These are phyloP conservation scores for Tangara arthus DNA, from an alignment of 2,797 vertebrate genomes.

Conservation along the genomic window DNA sequence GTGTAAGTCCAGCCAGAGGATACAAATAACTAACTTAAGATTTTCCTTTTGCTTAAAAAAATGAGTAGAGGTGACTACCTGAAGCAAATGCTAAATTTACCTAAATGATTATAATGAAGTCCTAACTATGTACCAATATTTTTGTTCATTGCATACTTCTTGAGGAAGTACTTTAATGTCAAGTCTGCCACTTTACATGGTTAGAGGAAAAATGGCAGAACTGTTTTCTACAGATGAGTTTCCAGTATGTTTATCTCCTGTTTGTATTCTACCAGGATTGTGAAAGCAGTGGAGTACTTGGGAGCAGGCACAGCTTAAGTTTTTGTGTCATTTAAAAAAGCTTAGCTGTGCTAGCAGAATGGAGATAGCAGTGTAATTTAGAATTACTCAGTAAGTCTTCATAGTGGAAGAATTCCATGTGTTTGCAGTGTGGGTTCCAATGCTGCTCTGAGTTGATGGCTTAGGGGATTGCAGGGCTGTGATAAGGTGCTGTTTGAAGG, in stretches of 20 bases:
- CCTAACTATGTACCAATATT: not conserved
- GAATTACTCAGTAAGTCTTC: not conserved
- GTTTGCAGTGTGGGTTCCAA: not conserved
- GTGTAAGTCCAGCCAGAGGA: not conserved
- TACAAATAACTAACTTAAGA: not conserved
- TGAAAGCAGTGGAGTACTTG: not conserved
- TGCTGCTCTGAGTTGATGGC: not conserved
- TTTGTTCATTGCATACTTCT: not conserved
- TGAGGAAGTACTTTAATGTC: not conserved
- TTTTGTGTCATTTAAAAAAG: not conserved
- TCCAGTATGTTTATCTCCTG: not conserved
- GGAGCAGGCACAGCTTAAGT: not conserved
- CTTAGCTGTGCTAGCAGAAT: not conserved
- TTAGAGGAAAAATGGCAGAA: not conserved
- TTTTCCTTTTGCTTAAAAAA: not conserved
- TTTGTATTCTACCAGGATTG: not conserved
- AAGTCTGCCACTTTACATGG: not conserved
- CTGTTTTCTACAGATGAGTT: not conserved
- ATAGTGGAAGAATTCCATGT: not conserved
- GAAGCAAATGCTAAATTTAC: not conserved
- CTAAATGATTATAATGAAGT: not conserved
- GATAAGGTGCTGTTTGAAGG: not conserved
- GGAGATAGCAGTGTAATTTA: not conserved
- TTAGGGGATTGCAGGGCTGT: not conserved
- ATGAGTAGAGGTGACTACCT: not conserved